Conservation (phyloP, 2,113 vertebrate genomes). For the Bufo gargarizans region DNA sequence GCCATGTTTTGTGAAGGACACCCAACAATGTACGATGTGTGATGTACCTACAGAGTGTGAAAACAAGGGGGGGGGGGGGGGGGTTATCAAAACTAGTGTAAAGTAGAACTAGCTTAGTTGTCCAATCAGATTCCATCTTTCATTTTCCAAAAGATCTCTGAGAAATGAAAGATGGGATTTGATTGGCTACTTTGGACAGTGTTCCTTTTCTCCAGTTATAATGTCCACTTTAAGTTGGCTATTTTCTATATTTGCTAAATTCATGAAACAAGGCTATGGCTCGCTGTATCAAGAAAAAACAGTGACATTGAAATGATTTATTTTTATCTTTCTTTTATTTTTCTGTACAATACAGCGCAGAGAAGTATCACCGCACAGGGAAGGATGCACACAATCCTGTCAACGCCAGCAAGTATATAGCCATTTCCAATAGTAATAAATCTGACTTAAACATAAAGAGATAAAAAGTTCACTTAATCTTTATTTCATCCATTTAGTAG, state of each 20-base stretch:
- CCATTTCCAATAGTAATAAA: slow-evolving; percentile 18
- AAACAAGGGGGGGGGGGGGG: no score
- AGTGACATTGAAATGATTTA: not conserved
- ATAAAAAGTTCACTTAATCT: slow-evolving; percentile 37
- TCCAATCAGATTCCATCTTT: no score
- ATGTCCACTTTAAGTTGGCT: not conserved
- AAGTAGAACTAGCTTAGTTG: no score
- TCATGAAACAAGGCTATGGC: not conserved
- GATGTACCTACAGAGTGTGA: no score
- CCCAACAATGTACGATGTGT: no score
- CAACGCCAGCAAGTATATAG: slow-evolving; percentile 1
- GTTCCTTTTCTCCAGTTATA: no score
- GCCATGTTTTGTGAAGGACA: no score
- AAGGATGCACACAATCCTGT: not conserved
- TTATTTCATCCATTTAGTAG: slow-evolving; percentile 38
- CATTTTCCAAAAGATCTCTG: no score
- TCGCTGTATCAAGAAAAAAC: not conserved
- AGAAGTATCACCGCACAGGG: not conserved
- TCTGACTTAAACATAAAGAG: slow-evolving; percentile 32
- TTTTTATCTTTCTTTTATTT: not conserved
- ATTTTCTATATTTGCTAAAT: not conserved
- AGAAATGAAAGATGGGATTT: no score
- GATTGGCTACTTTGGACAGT: no score
- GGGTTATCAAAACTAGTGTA: no score
- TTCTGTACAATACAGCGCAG: not conserved